Evolutionary conservation across 2,797 vertebrate species (phyloP), one percentile per base, ranked within the genome.

Genomic region (Petrocephalus schoutedeni): DNA sequence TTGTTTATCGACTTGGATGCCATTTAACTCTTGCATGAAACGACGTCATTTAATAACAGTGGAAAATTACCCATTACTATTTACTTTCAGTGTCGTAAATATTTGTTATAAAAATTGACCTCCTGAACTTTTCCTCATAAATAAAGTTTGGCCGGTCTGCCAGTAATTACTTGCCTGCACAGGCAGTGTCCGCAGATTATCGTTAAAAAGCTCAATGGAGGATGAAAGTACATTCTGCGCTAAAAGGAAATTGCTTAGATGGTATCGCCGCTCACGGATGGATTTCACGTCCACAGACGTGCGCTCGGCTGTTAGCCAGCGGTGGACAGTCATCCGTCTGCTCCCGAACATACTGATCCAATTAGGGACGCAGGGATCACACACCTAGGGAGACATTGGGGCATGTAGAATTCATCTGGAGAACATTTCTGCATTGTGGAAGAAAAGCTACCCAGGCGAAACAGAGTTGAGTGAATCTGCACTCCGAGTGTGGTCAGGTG

Each of bases 231-330:
- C 45, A 84, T 84, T 84, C 9, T 5, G 21, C n/a, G 23, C 9
- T 53, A 10, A 53, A 84, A 84, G 45, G 80, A 84, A 84, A 84
- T 51, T 84, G 77, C 77, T 28, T 45, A 84, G 80, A 84, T 84
- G 45, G n/a, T 51, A 84, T 84, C 45, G 4, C 1, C 0, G 0
- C 45, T 23, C 23, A 23, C 8, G 49, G 49, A 49, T 54, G 80
- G 80, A 84, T 84, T 84, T 54, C n/a, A 12, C 10, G 12, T 21
- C 45, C n/a, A 1, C 2, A 10, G 80, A 51, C 3, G 80, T 84
- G 80, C n/a, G 9, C 45, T 4, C 7, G 10, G 49, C 80, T 54
- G 80, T 54, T 54, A 54, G 49, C 45, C 45, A 23, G 49, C 16
- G 10, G 45, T 84, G 8, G 14, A 28, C 80, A 51, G 54, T 84